Conservation (phyloP, 1,140 invertebrate species). For the Oryctes rhinoceros region DNA sequence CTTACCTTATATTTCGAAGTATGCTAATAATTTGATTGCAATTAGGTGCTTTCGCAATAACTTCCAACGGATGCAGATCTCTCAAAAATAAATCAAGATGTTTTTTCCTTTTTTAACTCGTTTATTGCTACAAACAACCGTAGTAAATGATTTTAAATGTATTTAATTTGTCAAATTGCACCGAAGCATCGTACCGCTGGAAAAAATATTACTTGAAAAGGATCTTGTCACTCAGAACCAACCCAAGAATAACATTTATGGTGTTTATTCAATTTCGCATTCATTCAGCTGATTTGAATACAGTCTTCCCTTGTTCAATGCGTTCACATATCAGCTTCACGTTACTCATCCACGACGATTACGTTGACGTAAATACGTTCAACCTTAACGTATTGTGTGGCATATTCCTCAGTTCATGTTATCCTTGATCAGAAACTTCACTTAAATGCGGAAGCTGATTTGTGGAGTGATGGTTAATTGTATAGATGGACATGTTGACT, state of each 20-base stretch:
- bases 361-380: not conserved
- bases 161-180: too few species aligned
- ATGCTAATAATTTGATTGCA: too few species aligned
- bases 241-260: not conserved
- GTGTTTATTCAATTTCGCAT: conserved; percentile 6
- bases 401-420: not conserved
- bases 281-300: conserved; percentile 8
- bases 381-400: conserved; percentile 12
- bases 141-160: too few species aligned
- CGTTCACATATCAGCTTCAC: conserved; percentile 16
- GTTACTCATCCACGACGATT: conserved; percentile 6
- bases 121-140: too few species aligned
- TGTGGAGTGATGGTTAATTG: not conserved
- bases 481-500: too few species aligned
- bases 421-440: conserved; percentile 1
- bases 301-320: conserved; percentile 21
- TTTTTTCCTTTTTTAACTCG: too few species aligned
- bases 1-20: too few species aligned
- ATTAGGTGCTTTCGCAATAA: too few species aligned
- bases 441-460: not conserved
- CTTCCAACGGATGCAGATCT: too few species aligned
- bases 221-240: not conserved
- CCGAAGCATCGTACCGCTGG: too few species aligned
- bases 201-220: too few species aligned
- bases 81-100: too few species aligned